Evolutionary conservation across 2,113 vertebrate genomes (phyloP).

Genomic region (Tyto alba): DNA sequence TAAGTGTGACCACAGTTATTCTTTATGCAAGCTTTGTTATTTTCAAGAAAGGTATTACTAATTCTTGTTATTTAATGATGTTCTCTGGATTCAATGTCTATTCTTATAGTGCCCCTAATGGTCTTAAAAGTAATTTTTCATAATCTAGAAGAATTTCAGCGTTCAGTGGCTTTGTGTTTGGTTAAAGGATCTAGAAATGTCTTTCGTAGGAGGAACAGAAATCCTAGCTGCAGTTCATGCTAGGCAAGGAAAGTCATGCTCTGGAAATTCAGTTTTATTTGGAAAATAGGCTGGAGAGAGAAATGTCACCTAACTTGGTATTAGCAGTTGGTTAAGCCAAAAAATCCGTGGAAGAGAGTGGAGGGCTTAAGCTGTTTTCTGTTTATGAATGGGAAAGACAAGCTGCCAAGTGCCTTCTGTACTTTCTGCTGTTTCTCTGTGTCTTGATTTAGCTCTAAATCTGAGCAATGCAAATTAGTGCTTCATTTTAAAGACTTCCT

Average conservation of each 20-base stretch:
- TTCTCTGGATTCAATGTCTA: not conserved
- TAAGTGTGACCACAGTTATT: not conserved
- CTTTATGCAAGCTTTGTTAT: not conserved
- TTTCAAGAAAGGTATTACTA: not conserved
- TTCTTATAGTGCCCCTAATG: not conserved
- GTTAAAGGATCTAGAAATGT: not conserved
- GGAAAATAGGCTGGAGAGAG: too few species aligned
- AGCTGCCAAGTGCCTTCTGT: not conserved
- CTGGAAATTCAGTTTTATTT: not conserved
- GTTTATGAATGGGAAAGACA: not conserved
- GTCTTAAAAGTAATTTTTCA: not conserved
- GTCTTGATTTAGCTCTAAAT: not conserved
- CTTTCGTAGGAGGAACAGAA: not conserved
- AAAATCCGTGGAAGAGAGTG: not conserved
- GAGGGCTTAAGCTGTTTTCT: not conserved
- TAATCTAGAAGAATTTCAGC: not conserved
- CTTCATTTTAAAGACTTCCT: not conserved
- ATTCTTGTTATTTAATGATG: not conserved
- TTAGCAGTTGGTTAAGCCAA: not conserved
- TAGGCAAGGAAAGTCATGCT: not conserved
- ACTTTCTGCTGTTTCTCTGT: not conserved
- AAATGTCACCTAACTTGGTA: too few species aligned
- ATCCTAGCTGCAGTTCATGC: not conserved
- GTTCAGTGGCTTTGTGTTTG: not conserved
- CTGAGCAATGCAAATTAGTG: not conserved